Evolutionary conservation across 2,888 invertebrate species (phyloP).

Genomic region (Mythimna pallens): DNA sequence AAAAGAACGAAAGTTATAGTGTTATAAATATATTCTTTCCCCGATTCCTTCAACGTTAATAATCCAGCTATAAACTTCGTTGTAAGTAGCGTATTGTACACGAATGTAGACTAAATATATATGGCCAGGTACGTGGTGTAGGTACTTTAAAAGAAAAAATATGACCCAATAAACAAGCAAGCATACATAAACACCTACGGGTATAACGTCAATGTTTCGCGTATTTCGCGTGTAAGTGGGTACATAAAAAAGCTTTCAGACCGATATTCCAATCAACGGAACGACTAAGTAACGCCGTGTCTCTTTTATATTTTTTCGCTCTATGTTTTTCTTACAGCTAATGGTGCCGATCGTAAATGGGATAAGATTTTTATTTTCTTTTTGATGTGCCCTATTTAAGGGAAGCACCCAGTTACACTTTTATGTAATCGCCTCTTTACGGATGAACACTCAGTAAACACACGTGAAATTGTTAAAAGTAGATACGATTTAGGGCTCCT

Average conservation of each 20-base stretch:
- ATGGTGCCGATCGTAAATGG: conserved; percentile 82
- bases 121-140: conserved; percentile 25
- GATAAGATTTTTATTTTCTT: conserved; percentile 82
- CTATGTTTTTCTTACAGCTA: conserved; percentile 80
- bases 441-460: conserved; percentile 68
- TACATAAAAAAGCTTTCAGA: conserved; percentile 83
- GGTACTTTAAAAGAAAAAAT: conserved; percentile 54
- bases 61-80: conserved; percentile 36
- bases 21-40: conserved; percentile 29
- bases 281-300: conserved; percentile 78
- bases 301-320: conserved; percentile 76
- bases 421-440: conserved; percentile 73
- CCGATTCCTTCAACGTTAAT: conserved; percentile 36
- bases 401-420: conserved; percentile 73
- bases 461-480: conserved; percentile 69
- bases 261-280: conserved; percentile 80
- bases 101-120: conserved; percentile 46
- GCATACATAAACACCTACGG: conserved; percentile 69
- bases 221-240: conserved; percentile 76
- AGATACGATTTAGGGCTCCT: conserved; percentile 62
- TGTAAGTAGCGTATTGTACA: conserved; percentile 40
- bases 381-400: conserved; percentile 81
- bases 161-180: conserved; percentile 71
- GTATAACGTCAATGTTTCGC: conserved; percentile 70
- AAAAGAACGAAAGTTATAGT: conserved; percentile 16